Evolutionary conservation across 2,888 invertebrate species (phyloP).

Genomic region (Philaethria dido): DNA sequence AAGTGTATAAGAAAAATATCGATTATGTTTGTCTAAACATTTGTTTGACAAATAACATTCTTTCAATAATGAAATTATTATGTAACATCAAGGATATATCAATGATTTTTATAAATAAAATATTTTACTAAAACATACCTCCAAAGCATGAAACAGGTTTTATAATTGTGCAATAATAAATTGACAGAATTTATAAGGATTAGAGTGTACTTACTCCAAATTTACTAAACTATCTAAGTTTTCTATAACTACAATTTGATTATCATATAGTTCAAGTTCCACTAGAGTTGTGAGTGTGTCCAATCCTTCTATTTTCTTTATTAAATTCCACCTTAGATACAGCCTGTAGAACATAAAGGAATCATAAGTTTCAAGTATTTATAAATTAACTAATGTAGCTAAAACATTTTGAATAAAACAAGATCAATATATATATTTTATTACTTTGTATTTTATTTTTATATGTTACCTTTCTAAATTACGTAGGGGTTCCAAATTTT

Average conservation of each 20-base stretch:
- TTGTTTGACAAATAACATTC: no score
- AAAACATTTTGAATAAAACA: not conserved
- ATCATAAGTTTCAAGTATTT: not conserved
- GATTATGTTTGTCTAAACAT: no score
- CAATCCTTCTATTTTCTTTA: conserved; percentile 96
- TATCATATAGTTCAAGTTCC: conserved; percentile 98
- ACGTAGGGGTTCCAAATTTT: conserved; percentile 91
- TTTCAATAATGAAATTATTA: no score
- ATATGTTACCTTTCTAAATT: conserved; percentile 86
- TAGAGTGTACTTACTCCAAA: conserved; percentile 88
- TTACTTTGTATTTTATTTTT: conserved; percentile 1
- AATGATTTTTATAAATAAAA: not conserved
- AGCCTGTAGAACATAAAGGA: conserved; percentile 74
- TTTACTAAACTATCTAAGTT: conserved; percentile 94
- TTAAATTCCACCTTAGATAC: conserved; percentile 96
- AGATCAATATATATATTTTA: not conserved
- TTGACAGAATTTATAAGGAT: not conserved
- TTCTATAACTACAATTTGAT: conserved; percentile 96
- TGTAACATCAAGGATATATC: no score
- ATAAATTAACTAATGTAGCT: not conserved
- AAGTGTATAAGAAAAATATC: no score
- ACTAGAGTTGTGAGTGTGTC: conserved; percentile 88
- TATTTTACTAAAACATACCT: not conserved
- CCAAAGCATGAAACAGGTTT: not conserved
- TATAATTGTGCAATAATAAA: not conserved